phyloP scores from a whole-genome alignment of 2,113 vertebrate genomes.

The mouse (Mus musculus) region GRCm39 chr1:129710501-129711000 shows the following conservation, averaged over 20 bases:
- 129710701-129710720: neutral
- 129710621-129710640: neutral
- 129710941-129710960: neutral
- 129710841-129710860: neutral
- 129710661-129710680: neutral
- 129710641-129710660: neutral
- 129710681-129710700: neutral
- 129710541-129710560: neutral
- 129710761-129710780: neutral
- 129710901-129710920: conserved; percentile 13
- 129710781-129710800: neutral
- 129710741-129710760: neutral
- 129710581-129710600: neutral
- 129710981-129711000: neutral
- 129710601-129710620: neutral
- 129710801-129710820: neutral
- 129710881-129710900: conserved; percentile 48
- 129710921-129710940: conserved; percentile 19
- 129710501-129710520: neutral
- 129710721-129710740: neutral
- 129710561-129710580: neutral
- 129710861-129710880: conserved; percentile 24
- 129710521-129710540: neutral
- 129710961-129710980: conserved; percentile 19
- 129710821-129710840: conserved; percentile 51